These are phyloP conservation scores for Muntiacus muntjak DNA, from an alignment of 2,113 vertebrate genomes.

Conservation along the genomic window DNA sequence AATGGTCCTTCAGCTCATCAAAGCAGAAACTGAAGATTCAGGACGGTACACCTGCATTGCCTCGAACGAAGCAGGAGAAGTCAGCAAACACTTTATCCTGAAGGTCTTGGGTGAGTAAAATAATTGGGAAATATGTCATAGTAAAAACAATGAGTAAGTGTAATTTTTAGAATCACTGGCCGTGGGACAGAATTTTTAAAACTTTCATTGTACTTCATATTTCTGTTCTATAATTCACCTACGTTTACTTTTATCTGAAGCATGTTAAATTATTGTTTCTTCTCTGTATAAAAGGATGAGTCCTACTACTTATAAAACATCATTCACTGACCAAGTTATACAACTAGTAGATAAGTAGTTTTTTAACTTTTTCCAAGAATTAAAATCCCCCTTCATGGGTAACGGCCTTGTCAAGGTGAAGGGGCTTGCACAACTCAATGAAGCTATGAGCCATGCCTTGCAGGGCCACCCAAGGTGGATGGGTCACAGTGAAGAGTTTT, in stretches of 20 bases:
- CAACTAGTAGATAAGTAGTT: neutral
- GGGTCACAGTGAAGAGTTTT: neutral
- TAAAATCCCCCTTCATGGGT: neutral
- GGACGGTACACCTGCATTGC: slow-evolving; percentile 91
- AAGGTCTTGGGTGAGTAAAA: slow-evolving; percentile 89
- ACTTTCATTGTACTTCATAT: neutral
- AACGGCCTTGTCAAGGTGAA: neutral
- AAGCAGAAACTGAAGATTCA: slow-evolving; percentile 77
- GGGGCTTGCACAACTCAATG: neutral
- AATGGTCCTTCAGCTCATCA: slow-evolving; percentile 85
- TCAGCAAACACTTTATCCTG: slow-evolving; percentile 88
- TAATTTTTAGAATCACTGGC: neutral
- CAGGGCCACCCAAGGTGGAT: neutral
- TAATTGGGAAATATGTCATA: neutral
- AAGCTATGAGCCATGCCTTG: neutral
- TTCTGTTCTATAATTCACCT: neutral
- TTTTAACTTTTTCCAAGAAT: neutral
- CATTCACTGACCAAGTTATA: neutral
- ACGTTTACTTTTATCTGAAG: neutral
- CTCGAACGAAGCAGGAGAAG: slow-evolving; percentile 89
- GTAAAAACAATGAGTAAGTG: neutral
- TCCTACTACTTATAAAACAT: neutral
- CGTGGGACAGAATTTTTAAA: neutral
- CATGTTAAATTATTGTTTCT: neutral
- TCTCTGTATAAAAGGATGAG: neutral